Base-by-base conservation (phyloP, 2,888 invertebrate species). In the Isoperla grammatica region DNA sequence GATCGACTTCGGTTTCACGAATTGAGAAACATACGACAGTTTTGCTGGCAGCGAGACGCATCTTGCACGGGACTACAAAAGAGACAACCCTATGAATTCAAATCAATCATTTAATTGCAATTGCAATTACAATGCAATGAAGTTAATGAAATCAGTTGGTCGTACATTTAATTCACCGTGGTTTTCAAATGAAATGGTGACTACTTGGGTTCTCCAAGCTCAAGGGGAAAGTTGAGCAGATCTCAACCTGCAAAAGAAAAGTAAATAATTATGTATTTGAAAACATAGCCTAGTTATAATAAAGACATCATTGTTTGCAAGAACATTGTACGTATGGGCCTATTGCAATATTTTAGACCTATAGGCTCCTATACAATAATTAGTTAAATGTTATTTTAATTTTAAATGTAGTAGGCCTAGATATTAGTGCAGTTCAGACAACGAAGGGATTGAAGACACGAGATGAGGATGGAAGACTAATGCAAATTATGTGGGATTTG, bases 121-220 rank as follows among this genome's bases (percentile, higher is more conserved):
- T 13, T 42, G 29, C 8, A 48, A 57, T n/a, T 46, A 23, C n/a
- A 46, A 22, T 15, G 22, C 40, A 57, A 46, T 19, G 9, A 37
- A 3, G 20, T 22, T 49, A 37, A 15, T n/a, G 20, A 29, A 54
- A 54, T n/a, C 12, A 54, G n/a, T 22, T 20, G 15, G 13, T 19
- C 68, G 66, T 63, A 69, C 69, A 65, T 63, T 68, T 67, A 67
- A 67, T 71, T 71, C 70, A 67, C 69, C 71, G 70, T 71, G 67
- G 66, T 71, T 69, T 69, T 68, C 74, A 67, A 67, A 67, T 72
- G 74, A 74, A 78, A 78, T 78, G 74, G 73, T 78, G 76, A 72
- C 72, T 74, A 72, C 69, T 63, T 68, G 68, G 70, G 68, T 69
- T 72, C 73, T 73, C 74, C 71, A 73, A 73, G 69, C 68, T 71